A percentile compares a stretch with the other conserved stretches of the same genome.
Evolutionary conservation across 2,888 invertebrate species (phyloP).

Genomic region (Acanthosepion lycidas): DNA sequence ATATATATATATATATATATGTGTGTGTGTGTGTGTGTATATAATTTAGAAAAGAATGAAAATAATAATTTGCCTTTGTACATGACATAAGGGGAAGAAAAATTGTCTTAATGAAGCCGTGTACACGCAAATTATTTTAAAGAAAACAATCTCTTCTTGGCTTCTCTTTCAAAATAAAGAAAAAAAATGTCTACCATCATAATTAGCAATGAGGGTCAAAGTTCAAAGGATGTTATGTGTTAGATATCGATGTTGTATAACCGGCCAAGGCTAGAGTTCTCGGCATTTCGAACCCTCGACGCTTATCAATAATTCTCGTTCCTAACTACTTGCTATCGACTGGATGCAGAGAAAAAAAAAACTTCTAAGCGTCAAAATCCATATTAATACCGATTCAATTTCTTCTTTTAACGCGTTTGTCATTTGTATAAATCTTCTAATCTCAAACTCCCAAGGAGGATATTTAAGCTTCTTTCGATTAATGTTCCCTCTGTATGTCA

Average conservation of each 20-base stretch:
- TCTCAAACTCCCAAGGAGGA: neutral
- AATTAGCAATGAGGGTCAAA: neutral
- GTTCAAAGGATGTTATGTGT: neutral
- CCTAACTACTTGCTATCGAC: neutral
- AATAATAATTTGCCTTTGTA: neutral
- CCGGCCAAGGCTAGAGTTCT: neutral
- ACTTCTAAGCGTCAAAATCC: neutral
- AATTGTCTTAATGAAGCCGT: too few species aligned
- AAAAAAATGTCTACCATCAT: neutral
- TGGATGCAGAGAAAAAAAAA: neutral
- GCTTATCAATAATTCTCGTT: neutral
- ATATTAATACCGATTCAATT: neutral
- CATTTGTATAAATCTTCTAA: neutral
- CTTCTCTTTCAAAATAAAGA: neutral
- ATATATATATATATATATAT: too few species aligned
- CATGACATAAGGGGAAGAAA: neutral
- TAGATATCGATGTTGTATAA: neutral
- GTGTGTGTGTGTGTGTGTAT: too few species aligned
- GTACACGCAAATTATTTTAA: too few species aligned
- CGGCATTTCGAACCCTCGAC: neutral
- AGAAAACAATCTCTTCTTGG: too few species aligned
- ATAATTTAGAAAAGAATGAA: too few species aligned
- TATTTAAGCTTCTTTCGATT: neutral
- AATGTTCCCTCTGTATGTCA: neutral
- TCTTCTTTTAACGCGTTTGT: neutral